These are phyloP conservation scores for Isoperla grammatica DNA, from an alignment of 2,888 invertebrate genomes.

Conservation along the genomic window DNA sequence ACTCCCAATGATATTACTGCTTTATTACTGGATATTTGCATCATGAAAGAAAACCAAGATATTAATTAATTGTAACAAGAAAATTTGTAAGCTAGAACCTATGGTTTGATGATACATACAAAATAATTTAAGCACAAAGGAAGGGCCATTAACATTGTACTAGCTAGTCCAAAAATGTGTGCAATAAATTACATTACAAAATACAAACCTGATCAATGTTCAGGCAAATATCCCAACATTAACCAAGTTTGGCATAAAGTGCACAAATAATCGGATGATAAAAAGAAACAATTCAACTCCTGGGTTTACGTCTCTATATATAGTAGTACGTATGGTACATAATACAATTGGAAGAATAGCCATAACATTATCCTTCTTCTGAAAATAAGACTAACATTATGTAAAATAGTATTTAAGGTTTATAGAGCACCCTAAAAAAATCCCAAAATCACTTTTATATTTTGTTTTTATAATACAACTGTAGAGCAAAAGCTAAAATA, in stretches of 20 bases:
- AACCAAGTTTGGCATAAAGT: not conserved
- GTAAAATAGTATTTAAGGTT: conserved; percentile 23
- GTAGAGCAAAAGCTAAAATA: conserved; percentile 14
- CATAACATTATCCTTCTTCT: conserved; percentile 17
- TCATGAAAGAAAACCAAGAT: conserved; percentile 26
- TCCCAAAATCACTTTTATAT: conserved; percentile 17
- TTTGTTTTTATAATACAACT: conserved; percentile 19
- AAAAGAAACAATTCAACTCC: not conserved
- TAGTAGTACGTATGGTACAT: too few relatives aligned
- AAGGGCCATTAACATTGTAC: conserved; percentile 18
- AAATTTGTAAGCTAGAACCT: not conserved
- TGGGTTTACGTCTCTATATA: not conserved
- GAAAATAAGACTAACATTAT: conserved; percentile 23
- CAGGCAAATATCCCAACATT: not conserved
- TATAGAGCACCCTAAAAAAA: conserved; percentile 28
- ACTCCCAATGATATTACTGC: conserved; percentile 27
- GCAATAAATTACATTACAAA: conserved; percentile 10
- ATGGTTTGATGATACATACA: conserved; percentile 22
- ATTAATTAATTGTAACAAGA: conserved; percentile 26
- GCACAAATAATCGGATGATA: not conserved
- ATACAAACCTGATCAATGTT: not conserved
- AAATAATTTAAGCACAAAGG: conserved; percentile 24
- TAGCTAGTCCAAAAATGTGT: not conserved
- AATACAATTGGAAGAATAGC: conserved; percentile 4
- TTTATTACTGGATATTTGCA: conserved; percentile 26